Evolutionary conservation across 2,113 vertebrate species (phyloP).

Genomic region (Beaufortia kweichowensis): DNA sequence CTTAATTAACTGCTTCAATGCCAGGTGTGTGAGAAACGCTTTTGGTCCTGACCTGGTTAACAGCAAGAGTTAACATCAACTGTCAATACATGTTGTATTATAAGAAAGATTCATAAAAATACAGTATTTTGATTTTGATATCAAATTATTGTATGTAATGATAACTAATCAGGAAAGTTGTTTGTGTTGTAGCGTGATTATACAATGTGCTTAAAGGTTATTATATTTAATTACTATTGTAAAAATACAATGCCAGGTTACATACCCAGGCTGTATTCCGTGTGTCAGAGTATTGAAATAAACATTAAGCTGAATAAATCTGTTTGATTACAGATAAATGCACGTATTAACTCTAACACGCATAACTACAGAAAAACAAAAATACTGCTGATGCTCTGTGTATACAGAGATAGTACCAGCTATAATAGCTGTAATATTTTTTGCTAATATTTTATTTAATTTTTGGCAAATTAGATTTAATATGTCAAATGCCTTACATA

Average conservation of each 20-base stretch:
- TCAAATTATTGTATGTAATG: not conserved
- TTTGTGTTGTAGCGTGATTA: not conserved
- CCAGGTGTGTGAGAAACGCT: not conserved
- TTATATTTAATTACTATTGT: not conserved
- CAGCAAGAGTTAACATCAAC: not conserved
- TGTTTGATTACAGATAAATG: too few species aligned
- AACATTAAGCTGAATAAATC: not conserved
- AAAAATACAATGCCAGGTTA: not conserved
- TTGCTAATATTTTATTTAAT: too few species aligned
- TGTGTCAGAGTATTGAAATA: not conserved
- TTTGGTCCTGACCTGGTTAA: not conserved
- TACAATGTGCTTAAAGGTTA: not conserved
- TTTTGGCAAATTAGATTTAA: too few species aligned
- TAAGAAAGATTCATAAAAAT: not conserved
- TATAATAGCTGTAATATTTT: too few species aligned
- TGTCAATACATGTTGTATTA: not conserved
- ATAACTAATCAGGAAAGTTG: not conserved
- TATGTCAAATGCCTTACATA: too few species aligned
- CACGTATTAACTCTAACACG: not conserved
- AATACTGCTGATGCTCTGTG: too few species aligned
- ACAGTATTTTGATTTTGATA: not conserved
- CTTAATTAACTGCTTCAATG: not conserved
- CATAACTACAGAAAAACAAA: too few species aligned
- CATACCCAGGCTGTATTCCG: not conserved
- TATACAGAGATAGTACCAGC: too few species aligned